Base-by-base conservation (phyloP, 2,113 vertebrate species). In the Xyliphius kryptos region DNA sequence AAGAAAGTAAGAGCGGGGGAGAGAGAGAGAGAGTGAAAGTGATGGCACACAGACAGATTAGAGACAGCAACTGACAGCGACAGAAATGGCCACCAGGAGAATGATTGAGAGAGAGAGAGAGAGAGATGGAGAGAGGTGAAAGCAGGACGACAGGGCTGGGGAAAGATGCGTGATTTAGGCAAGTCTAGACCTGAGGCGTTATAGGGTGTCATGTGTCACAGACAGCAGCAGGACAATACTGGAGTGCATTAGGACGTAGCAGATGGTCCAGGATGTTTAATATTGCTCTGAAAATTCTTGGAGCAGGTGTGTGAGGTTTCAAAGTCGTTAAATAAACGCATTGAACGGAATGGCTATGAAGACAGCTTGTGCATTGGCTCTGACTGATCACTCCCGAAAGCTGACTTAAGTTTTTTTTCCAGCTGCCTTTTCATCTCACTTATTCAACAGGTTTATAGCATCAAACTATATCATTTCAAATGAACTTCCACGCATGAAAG, bases 41-140 rank as follows among this genome's bases (percentile, higher is more conserved):
- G 68, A 53, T 65, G 55, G 48, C 22, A 38, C 38, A 57, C 26
- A 11, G 51, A 60, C 41, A 13, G 47, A 64, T 70, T 55, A 70
- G 37, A 60, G 68, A 52, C 22, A 61, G 55, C 20, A 32, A 57
- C 38, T 64, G 67, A 69, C 67, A 69, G 44, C 38, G 46, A 62
- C 53, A 57, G 59, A 50, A 44, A 57, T 16, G 47, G 20, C 32
- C 37, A 55, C 14, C 37, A n/a, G 60, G 43, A n/a, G n/a, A n/a
- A n/a, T n/a, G n/a, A n/a, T n/a, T n/a, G n/a, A n/a, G n/a, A n/a
- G n/a, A n/a, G n/a, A n/a, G n/a, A n/a, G n/a, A n/a, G n/a, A n/a
- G n/a, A n/a, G n/a, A n/a, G n/a, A n/a, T n/a, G n/a, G n/a, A n/a
- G n/a, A n/a, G n/a, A n/a, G n/a, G n/a, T n/a, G n/a, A n/a, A n/a